Base-by-base conservation (phyloP, 2,797 vertebrate species). In the Brachyrhaphis roseni region DNA sequence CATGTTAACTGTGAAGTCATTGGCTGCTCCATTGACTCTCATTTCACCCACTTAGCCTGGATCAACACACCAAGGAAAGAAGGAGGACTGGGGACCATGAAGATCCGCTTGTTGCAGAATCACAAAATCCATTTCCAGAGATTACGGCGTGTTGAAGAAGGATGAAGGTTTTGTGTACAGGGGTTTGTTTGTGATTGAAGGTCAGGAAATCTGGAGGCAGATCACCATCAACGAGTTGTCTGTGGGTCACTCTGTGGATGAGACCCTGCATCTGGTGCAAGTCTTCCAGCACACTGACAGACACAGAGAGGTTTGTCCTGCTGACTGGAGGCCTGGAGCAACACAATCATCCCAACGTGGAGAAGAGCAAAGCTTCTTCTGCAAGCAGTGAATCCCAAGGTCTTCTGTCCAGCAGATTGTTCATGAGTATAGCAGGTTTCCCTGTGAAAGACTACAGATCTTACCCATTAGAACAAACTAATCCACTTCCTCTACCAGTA, bases 351-450 rank as follows among this genome's bases (percentile, higher is more conserved):
- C 97, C 97, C 0, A 96, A 96, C 0, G 95, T 98, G 15, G 86
- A 97, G 31, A 96, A 97, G 90, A 98, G 97, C 95, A 98, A 98
- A 98, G 90, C 97, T 98, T 98, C n/a, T n/a, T n/a, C n/a, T n/a
- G n/a, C n/a, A 98, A 98, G 90, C 97, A 97, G 93, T 96, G 90
- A 94, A 87, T 79, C 41, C 93, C 87, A 92, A 77, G 26, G 1
- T 72, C 68, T 51, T 15, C 64, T 20, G 36, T 62, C n/a, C 41
- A 0, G 13, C 74, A 47, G 83, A 57, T 57, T 57, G 43, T 41
- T 78, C 75, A 79, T 82, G 74, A 82, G 78, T 16, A 6, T 77
- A 93, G 95, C 93, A 88, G 84, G 72, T 89, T 84, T 84, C 76
- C 87, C 77, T 72, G 34, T 87, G 78, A 87, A 90, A 84, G 87